A percentile compares a stretch with the other conserved stretches of the same genome.
These are phyloP conservation scores for Periophthalmus magnuspinnatus DNA, from an alignment of 2,797 vertebrate species.

Conservation along the genomic window DNA sequence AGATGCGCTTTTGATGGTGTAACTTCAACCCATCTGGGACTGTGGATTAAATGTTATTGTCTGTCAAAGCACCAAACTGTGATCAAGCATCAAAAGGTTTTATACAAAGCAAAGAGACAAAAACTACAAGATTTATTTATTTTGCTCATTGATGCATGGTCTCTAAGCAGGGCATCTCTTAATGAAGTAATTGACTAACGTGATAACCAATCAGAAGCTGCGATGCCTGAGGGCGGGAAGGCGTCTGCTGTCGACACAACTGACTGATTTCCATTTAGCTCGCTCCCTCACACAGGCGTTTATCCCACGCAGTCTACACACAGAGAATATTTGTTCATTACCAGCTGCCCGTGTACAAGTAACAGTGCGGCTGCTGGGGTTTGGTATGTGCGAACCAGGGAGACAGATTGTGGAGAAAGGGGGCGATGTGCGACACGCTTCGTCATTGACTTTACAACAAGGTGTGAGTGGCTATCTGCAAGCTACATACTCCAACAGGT, in stretches of 20 bases:
- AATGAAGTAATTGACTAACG: slow-evolving; percentile 68
- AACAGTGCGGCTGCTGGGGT: slow-evolving; percentile 38
- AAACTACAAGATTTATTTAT: slow-evolving; percentile 36
- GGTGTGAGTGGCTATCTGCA: slow-evolving; percentile 46
- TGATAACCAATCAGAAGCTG: slow-evolving; percentile 66
- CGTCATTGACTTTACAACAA: slow-evolving; percentile 58
- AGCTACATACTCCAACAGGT: slow-evolving; percentile 29
- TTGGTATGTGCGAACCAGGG: slow-evolving; percentile 19
- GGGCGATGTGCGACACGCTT: slow-evolving; percentile 41
- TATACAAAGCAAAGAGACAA: slow-evolving; percentile 20
- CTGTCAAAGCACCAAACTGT: slow-evolving; percentile 33
- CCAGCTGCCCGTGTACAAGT: slow-evolving; percentile 54
- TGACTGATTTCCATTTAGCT: slow-evolving; percentile 44
- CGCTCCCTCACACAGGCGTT: slow-evolving; percentile 21
- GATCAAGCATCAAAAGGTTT: slow-evolving; percentile 18
- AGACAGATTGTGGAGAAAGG: slow-evolving; percentile 40
- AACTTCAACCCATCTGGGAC: slow-evolving; percentile 50
- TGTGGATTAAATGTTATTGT: slow-evolving; percentile 29
- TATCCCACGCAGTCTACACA: slow-evolving; percentile 38
- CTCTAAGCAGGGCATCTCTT: slow-evolving; percentile 41
- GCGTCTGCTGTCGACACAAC: slow-evolving; percentile 49
- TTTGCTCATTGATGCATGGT: slow-evolving; percentile 24
- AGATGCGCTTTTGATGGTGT: slow-evolving; percentile 45
- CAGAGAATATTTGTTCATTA: slow-evolving; percentile 65
- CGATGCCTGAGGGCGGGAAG: slow-evolving; percentile 53